Conservation (phyloP, 1,140 invertebrate genomes). For the Drosophila repletoides region DNA sequence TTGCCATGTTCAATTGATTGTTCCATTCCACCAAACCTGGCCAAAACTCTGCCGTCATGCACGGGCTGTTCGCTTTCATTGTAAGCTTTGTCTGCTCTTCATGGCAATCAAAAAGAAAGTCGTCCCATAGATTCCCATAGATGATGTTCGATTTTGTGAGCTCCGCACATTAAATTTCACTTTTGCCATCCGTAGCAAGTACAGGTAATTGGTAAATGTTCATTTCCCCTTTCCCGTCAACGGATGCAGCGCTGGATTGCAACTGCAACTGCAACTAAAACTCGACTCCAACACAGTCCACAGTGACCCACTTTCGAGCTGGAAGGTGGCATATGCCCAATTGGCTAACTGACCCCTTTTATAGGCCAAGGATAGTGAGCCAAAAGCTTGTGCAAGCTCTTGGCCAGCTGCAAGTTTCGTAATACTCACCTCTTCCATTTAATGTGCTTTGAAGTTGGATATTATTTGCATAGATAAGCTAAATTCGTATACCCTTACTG, state of each 20-base stretch:
- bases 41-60: conserved; percentile 19
- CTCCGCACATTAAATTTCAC: conserved; percentile 22
- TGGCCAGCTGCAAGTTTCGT: background rate
- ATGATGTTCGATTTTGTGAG: conserved; percentile 13
- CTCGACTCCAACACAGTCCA: background rate
- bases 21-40: no score
- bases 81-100: conserved; percentile 11
- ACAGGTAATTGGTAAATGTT: conserved; percentile 15
- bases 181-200: conserved; percentile 16
- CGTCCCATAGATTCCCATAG: conserved; percentile 17
- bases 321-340: background rate
- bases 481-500: no score
- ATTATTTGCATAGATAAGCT: background rate
- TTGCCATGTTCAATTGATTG: conserved; percentile 9
- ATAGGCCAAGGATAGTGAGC: conserved; percentile 6
- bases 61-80: conserved; percentile 21
- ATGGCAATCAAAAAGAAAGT: conserved; percentile 38
- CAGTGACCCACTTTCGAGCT: conserved; percentile 4
- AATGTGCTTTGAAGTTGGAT: background rate
- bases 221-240: conserved; percentile 2
- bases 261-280: background rate
- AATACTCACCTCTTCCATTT: background rate
- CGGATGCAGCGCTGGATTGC: background rate
- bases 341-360: background rate
- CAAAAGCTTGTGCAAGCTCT: background rate